phyloP scores from a whole-genome alignment of 1,140 invertebrate species.

The Dryas iulia region DNA sequence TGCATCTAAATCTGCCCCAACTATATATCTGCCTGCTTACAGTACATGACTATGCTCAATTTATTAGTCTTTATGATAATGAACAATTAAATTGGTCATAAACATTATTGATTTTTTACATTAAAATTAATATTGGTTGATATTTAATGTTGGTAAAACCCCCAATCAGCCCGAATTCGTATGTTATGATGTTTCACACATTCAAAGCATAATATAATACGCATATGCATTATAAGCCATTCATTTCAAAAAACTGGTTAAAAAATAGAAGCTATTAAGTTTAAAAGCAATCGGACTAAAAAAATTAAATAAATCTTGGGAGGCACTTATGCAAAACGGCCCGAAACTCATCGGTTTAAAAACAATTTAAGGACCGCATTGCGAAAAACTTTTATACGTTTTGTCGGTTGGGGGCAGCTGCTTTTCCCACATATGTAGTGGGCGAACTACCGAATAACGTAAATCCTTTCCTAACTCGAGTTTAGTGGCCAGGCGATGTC shows the following conservation, averaged over 20 bases:
- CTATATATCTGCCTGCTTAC: slow-evolving; percentile 51
- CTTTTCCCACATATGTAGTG: slow-evolving; percentile 39
- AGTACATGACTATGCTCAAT: slow-evolving; percentile 35
- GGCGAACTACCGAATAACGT: slow-evolving; percentile 49
- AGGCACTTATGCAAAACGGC: slow-evolving; percentile 28
- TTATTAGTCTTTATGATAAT: not conserved
- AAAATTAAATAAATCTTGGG: slow-evolving; percentile 31
- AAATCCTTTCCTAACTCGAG: slow-evolving; percentile 76
- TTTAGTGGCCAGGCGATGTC: slow-evolving; percentile 64
- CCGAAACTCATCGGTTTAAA: slow-evolving; percentile 37
- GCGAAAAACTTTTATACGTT: slow-evolving; percentile 71
- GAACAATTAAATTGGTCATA: not conserved
- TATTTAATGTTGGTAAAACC: too few relatives aligned
- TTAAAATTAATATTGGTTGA: too few relatives aligned
- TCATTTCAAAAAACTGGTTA: not conserved
- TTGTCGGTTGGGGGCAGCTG: slow-evolving; percentile 53
- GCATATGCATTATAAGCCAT: not conserved
- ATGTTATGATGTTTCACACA: too few relatives aligned
- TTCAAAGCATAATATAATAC: too few relatives aligned
- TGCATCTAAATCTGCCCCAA: slow-evolving; percentile 69
- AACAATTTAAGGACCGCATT: slow-evolving; percentile 61
- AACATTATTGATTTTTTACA: too few relatives aligned
- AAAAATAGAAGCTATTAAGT: not conserved
- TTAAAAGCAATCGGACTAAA: slow-evolving; percentile 5
- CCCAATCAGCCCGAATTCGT: too few relatives aligned